Conservation (phyloP, 2,797 vertebrate genomes). For the Sebastes umbrosus region DNA sequence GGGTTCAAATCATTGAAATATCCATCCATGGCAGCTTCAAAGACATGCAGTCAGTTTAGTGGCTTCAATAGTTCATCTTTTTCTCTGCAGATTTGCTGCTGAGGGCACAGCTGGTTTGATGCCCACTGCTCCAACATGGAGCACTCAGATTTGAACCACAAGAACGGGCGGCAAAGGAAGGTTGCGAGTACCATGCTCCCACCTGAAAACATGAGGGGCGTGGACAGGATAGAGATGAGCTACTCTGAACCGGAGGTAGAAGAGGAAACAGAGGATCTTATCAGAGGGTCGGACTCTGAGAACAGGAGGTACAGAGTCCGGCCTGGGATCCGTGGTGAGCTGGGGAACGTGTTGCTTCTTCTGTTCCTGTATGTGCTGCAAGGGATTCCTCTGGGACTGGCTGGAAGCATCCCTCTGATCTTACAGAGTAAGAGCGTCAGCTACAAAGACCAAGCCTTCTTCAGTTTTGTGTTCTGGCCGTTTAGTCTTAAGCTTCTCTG, state of each 20-base stretch:
- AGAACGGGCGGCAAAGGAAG: conserved; percentile 83
- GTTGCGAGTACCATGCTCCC: not conserved
- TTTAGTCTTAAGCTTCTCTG: conserved; percentile 97
- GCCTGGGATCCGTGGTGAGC: conserved; percentile 80
- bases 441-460: conserved; percentile 97
- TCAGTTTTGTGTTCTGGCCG: conserved; percentile 99
- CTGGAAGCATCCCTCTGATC: conserved; percentile 95
- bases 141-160: conserved; percentile 63
- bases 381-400: conserved; percentile 96
- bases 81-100: conserved; percentile 55
- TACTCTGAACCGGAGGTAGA: conserved; percentile 72
- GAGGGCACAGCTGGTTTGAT: conserved; percentile 66
- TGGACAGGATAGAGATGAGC: conserved; percentile 29
- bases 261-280: conserved; percentile 76
- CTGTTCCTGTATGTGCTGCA: conserved; percentile 97
- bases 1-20: not conserved
- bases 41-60: not conserved
- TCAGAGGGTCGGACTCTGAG: conserved; percentile 58
- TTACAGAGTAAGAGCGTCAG: conserved; percentile 93
- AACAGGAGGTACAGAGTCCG: conserved; percentile 20
- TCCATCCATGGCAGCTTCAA: not conserved
- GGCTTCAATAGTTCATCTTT: not conserved
- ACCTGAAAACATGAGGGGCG: conserved; percentile 26
- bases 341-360: conserved; percentile 89
- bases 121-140: conserved; percentile 75